Conservation (phyloP, 2,888 invertebrate genomes). For the Eupelmus urozonus region DNA sequence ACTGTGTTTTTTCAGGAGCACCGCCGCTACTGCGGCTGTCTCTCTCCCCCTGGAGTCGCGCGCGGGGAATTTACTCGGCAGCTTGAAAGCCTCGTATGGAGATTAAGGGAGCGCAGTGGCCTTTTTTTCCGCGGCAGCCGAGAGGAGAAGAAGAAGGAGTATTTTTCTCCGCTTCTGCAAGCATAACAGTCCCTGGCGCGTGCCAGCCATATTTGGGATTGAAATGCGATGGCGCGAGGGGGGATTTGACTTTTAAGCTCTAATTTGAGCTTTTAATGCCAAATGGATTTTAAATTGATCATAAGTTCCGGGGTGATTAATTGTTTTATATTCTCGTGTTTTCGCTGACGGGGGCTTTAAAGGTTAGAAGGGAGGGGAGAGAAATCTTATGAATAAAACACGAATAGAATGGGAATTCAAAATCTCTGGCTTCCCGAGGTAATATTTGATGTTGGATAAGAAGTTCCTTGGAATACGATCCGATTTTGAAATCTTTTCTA, state of each 20-base stretch:
- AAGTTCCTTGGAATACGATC: no score
- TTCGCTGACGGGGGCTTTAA: no score
- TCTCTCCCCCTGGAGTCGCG: background rate
- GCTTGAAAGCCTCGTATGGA: slow-evolving; percentile 51
- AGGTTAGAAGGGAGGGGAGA: no score
- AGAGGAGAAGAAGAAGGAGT: slow-evolving; percentile 10
- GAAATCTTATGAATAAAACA: no score
- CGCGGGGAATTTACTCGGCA: no score
- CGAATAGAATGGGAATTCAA: no score
- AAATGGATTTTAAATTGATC: background rate
- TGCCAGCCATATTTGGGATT: background rate
- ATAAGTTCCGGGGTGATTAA: no score
- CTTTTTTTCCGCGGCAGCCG: background rate
- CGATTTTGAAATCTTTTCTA: no score
- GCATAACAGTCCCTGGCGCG: background rate
- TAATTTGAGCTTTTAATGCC: background rate
- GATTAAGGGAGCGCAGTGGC: slow-evolving; percentile 34
- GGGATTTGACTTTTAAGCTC: background rate
- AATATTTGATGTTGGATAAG: no score
- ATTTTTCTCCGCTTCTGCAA: background rate
- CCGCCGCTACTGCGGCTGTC: slow-evolving; percentile 2
- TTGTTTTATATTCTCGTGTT: no score
- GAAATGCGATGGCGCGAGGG: background rate
- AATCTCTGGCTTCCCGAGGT: no score
- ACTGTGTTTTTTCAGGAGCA: slow-evolving; percentile 25